Base-by-base conservation (phyloP, 2,113 vertebrate species). In the Accipiter cooperii region DNA sequence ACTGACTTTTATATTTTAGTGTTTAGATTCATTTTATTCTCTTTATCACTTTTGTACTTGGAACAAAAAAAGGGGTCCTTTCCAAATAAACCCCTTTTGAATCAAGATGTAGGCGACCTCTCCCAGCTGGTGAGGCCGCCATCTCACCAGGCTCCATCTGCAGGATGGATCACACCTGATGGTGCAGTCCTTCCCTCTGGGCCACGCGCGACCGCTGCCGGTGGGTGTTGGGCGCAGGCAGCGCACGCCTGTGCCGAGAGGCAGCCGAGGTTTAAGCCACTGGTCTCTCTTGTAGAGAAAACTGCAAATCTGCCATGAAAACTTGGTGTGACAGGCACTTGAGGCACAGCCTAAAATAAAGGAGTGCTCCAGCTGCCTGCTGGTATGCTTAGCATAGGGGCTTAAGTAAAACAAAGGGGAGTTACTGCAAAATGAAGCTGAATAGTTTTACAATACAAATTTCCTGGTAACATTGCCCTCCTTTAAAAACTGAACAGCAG, bases 1-100 rank as follows among this genome's bases (percentile, higher is more conserved):
- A 84, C 71, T 75, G 88, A 85, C 84, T 96, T 97, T 95, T 94
- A 65, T 93, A 94, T 96, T 97, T 93, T 84, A 58, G 36, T 96
- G 95, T 97, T 97, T 97, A 96, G 92, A 96, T 93, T 96, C 14
- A 86, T 93, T 96, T 98, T 68, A 89, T 90, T 97, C 84, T 96
- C 91, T 96, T 98, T 97, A 97, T 96, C 3, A 3, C 79, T 93
- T 97, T 96, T 92, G 77, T 90, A 73, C 84, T 92, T 95, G 93
- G 90, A 97, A 96, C 79, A 96, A 75, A 55, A 55, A 61, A 86
- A 51, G 28, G 36, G n/a, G 7, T 40, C 8, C 6, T 73, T 79
- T 71, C 26, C 52, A 52, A 73, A 22, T 9, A 69, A 78, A 95
- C 5, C 13, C 7, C 13, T 82, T 29, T 51, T 3, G 5, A 31